Percentiles rank a stretch among this genome's conserved stretches.
phyloP scores from a whole-genome alignment of 2,888 invertebrate genomes.

The Lasioglossum zephyrum region DNA sequence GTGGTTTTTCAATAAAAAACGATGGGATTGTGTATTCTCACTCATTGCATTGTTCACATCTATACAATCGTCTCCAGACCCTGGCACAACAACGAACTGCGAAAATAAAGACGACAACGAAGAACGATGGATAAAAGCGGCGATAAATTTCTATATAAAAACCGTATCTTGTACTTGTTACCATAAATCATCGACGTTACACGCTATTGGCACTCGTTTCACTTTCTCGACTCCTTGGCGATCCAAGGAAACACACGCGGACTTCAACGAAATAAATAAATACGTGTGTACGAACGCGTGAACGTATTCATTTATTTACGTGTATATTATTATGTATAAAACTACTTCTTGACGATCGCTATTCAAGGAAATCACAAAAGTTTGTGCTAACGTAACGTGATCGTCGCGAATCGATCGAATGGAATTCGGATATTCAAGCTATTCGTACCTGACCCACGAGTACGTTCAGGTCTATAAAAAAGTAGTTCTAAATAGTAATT shows the following conservation, averaged over 20 bases:
- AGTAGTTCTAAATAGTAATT: not conserved
- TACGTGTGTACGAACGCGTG: not conserved
- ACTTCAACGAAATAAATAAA: slow-evolving; percentile 21
- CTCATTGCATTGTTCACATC: slow-evolving; percentile 1
- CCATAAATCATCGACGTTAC: not conserved
- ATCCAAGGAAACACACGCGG: slow-evolving; percentile 4
- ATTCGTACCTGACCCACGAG: not conserved
- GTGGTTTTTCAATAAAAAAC: not conserved
- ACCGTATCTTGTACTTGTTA: not conserved
- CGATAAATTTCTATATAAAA: slow-evolving; percentile 15
- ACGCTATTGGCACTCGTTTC: slow-evolving; percentile 7
- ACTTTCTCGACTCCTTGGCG: not conserved
- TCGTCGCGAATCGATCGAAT: slow-evolving; percentile 20
- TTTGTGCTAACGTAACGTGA: slow-evolving; percentile 42
- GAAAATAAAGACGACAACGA: not conserved
- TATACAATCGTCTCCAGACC: slow-evolving; percentile 10
- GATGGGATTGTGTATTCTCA: not conserved
- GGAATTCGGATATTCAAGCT: slow-evolving; percentile 3
- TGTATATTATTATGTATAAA: not conserved
- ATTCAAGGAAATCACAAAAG: slow-evolving; percentile 36
- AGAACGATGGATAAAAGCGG: not conserved
- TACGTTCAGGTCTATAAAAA: not conserved
- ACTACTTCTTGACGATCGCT: slow-evolving; percentile 12
- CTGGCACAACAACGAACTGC: not conserved
- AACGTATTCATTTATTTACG: slow-evolving; percentile 31